phyloP scores from a whole-genome alignment of 2,888 invertebrate species.

The Bellardia bayeri region DNA sequence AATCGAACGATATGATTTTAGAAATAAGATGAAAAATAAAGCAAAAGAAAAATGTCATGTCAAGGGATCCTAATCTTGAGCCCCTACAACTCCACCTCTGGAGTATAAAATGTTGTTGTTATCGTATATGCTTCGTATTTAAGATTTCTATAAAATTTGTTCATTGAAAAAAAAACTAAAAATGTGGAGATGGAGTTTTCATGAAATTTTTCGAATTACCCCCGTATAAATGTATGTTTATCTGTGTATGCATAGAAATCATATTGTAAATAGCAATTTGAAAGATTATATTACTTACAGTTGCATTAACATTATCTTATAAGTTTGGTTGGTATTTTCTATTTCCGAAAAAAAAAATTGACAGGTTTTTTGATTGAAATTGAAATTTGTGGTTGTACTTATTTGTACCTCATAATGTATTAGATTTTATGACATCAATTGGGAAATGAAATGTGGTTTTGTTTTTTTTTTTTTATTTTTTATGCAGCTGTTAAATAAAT shows the following conservation, averaged over 20 bases:
- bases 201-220: neutral
- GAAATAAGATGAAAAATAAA: too few species aligned
- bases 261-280: slow-evolving; percentile 47
- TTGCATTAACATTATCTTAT: slow-evolving; percentile 29
- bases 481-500: neutral
- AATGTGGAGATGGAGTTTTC: too few species aligned
- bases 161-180: too few species aligned
- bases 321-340: slow-evolving; percentile 6
- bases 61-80: too few species aligned
- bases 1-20: too few species aligned
- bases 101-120: too few species aligned
- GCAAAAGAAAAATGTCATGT: too few species aligned
- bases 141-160: too few species aligned
- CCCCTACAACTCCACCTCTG: too few species aligned
- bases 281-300: slow-evolving; percentile 49
- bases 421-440: slow-evolving; percentile 58
- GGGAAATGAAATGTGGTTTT: slow-evolving; percentile 46
- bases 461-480: slow-evolving; percentile 29
- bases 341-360: slow-evolving; percentile 21
- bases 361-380: slow-evolving; percentile 52
- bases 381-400: slow-evolving; percentile 56
- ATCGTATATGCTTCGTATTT: too few species aligned
- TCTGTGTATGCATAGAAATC: slow-evolving; percentile 20
- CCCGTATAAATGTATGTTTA: neutral
- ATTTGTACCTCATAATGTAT: slow-evolving; percentile 39